phyloP scores from a whole-genome alignment of 2,797 vertebrate species.

The Oreochromis grahami region DNA sequence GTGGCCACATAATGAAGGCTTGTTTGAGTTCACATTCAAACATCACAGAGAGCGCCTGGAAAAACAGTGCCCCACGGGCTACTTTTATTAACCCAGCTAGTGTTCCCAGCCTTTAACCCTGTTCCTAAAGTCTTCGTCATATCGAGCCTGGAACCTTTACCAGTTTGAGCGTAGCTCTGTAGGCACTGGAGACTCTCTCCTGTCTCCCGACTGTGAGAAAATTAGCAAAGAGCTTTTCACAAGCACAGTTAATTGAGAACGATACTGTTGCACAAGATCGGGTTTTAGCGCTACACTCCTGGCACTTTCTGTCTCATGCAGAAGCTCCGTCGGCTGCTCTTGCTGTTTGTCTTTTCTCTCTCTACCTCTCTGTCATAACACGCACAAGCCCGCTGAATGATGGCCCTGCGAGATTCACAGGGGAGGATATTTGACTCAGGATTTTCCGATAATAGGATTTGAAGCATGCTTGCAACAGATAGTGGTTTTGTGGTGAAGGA shows the following conservation, averaged over 20 bases:
- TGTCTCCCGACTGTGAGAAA: slow-evolving; percentile 32
- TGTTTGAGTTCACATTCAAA: slow-evolving; percentile 75
- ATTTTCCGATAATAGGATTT: slow-evolving; percentile 74
- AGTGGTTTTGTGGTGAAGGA: slow-evolving; percentile 65
- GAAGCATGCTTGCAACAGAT: slow-evolving; percentile 66
- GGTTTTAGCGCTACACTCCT: slow-evolving; percentile 10
- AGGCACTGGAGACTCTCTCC: background rate
- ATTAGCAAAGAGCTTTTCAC: slow-evolving; percentile 32
- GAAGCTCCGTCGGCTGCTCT: slow-evolving; percentile 13
- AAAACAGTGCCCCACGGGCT: slow-evolving; percentile 71
- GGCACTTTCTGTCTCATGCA: slow-evolving; percentile 17
- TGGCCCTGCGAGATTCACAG: slow-evolving; percentile 61
- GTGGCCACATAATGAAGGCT: slow-evolving; percentile 72
- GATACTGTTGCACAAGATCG: slow-evolving; percentile 15
- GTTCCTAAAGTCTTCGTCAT: slow-evolving; percentile 57
- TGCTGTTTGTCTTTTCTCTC: slow-evolving; percentile 59
- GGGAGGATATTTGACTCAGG: slow-evolving; percentile 71
- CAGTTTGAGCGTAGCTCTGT: background rate
- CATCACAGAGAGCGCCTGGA: slow-evolving; percentile 71
- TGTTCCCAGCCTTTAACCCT: slow-evolving; percentile 63
- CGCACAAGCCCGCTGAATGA: slow-evolving; percentile 53
- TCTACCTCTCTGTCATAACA: slow-evolving; percentile 72
- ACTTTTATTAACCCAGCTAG: slow-evolving; percentile 75
- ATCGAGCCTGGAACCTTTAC: slow-evolving; percentile 11
- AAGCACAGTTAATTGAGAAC: slow-evolving; percentile 20